Base-by-base conservation (phyloP, 2,797 vertebrate genomes). In the Graptemys geographica region DNA sequence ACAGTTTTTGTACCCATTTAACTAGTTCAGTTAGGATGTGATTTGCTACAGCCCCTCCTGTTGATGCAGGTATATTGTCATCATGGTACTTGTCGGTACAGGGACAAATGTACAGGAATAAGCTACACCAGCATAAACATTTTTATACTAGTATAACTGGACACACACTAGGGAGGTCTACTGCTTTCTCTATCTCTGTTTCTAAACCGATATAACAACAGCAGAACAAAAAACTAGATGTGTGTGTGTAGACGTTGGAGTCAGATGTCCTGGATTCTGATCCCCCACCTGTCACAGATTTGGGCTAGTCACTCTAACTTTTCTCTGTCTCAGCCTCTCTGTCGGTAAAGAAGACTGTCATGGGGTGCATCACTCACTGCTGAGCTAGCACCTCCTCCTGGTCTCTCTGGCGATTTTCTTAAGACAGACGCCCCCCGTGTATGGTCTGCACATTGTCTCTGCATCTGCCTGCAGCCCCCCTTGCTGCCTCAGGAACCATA, bases 101-200 rank as follows among this genome's bases (percentile, higher is more conserved):
- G 8, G 2, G 41, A 57, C 84, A 47, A 90, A 69, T 15, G 2
- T 69, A 52, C 31, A 25, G 25, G 44, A 80, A 2, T 8, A 88
- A 28, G 49, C 5, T 65, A 13, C 41, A 27, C 56, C 3, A 21
- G 3, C 8, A 3, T 11, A 41, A 19, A 6, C 44, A 27, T 28
- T 41, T 28, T 79, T 47, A 28, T 18, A 62, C 16, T 10, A 10
- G 31, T 12, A 31, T 55, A 79, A 33, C 1, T 1, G 33, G 4
- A 27, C 10, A n/a, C 81, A 18, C 25, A 0, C 1, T 79, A 79
- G 81, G 8, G 84, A 2, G 16, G 8, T 6, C 28, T 0, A 9
- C 5, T 31, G 25, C 5, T 90, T 88, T n/a, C 41, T 83, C 84
- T 21, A 76, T 69, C 0, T 0, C 0, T 0, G 47, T 84, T 87